Base-by-base conservation (phyloP, 2,888 invertebrate species). In the Dorcus parallelipipedus region DNA sequence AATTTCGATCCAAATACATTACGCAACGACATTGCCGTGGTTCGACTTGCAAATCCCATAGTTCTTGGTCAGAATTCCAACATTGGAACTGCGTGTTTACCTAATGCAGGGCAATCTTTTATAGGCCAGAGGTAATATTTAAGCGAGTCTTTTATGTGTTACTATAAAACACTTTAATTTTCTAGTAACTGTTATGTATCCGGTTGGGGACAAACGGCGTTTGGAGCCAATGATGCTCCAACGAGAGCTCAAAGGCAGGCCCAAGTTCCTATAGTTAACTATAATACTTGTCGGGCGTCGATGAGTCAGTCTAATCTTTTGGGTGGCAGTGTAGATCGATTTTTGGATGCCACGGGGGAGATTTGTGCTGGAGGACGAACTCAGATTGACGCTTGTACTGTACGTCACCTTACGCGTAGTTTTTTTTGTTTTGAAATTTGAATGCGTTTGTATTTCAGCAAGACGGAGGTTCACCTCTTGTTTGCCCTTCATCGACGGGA, bases 141-240 rank as follows among this genome's bases (percentile, higher is more conserved):
- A 39, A 10, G 8, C 5, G 14, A 49, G n/a, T 14, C 23, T 49
- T 14, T 14, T 14, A 14, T 33, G 26, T 7, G 1, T 33, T 7
- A 33, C 26, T 6, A 42, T 8, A 7, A 42, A 42, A 6, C 7
- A 7, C 10, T 42, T 17, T 42, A 42, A 14, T 42, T 42, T 42
- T 17, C 17, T 6, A 49, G 49, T 8, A 38, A 20, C 14, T 88
- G 88, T 69, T 83, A 82, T 79, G 89, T 90, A 0, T 81, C 89
- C 9, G 95, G 95, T 9, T 95, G 95, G 93, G 95, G 95, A 9
- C 90, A 92, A 73, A 82, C 91, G 64, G 86, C 88, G 64, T 95
- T 90, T 62, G 70, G 51, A 9, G 80, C 57, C 3, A 62, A 61
- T 42, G 73, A 75, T 55, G 73, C 75, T 2, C 76, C 76, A 7